Base-by-base conservation (phyloP, 2,888 invertebrate genomes). In the Anthophora plumipes region DNA sequence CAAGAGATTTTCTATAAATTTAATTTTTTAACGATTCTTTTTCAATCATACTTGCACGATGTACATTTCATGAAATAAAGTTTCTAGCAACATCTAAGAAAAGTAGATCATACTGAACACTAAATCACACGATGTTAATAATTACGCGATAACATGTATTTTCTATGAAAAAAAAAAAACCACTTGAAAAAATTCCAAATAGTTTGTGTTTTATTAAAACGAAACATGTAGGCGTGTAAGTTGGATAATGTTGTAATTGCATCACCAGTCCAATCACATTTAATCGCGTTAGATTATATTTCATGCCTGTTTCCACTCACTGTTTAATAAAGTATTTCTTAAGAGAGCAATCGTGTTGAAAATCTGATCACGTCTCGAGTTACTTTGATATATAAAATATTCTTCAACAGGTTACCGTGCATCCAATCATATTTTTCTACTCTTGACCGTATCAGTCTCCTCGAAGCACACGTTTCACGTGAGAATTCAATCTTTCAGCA, bases 251-350 rank as follows among this genome's bases (percentile, higher is more conserved):
- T 31, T 31, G 31, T 43, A 55, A 73, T 50, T 25, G 57, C 48
- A 48, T 71, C 57, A 55, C 22, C n/a, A 1, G 14, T 6, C 5
- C 3, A 72, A 48, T 43, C 63, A 43, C 64, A 57, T 76, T 72
- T 76, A 31, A 31, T 31, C 31, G 2, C 31, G 4, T 31, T 31
- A 31, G 76, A 50, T 43, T 57, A 43, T 72, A 64, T 76, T 76
- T 76, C 55, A 4, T 48, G 63, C 20, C n/a, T 12, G 12, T 11
- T 39, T 57, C 61, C 48, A 11, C 41, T 76, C 63, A 50, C 72
- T 39, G 31, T 20, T 41, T 37, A 48, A 72, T 50, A 63, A 72
- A 72, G 37, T 76, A 64, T 72, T 59, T 41, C 76, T 76, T 72
- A 37, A 72, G 50, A 76, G 43, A 76, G 43, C 55, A 72, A 72